Conservation (phyloP, 2,797 vertebrate species). For the Selene dorsalis region DNA sequence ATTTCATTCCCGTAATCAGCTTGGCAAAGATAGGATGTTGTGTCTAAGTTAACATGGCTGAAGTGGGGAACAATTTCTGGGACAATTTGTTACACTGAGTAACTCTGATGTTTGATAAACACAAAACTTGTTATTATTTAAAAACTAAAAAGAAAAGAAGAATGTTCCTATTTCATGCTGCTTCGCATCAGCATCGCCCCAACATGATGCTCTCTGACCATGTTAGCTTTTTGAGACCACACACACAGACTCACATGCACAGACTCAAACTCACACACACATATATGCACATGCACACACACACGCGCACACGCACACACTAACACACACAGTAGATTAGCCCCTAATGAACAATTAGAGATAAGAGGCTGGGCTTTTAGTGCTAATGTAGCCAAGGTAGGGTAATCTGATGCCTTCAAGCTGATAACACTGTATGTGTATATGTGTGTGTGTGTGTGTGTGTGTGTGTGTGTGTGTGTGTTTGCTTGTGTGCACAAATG, state of each 20-base stretch:
- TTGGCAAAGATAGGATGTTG: not conserved
- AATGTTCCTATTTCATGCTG: not conserved
- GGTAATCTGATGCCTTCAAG: constrained; percentile 76
- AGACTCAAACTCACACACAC: constrained; percentile 41
- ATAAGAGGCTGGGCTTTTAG: constrained; percentile 78
- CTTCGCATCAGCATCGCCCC: constrained; percentile 5
- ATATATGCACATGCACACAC: constrained; percentile 40
- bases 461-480: constrained; percentile 21
- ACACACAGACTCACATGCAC: constrained; percentile 42
- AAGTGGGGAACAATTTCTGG: not conserved
- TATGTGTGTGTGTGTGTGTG: constrained; percentile 13
- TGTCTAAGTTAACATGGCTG: not conserved
- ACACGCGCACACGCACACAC: constrained; percentile 36
- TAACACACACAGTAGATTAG: constrained; percentile 55
- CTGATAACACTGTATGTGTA: constrained; percentile 58
- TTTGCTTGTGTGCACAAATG: constrained; percentile 45
- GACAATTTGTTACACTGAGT: not conserved
- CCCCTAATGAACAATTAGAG: constrained; percentile 77
- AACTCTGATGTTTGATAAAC: constrained; percentile 1
- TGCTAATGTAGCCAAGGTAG: constrained; percentile 72
- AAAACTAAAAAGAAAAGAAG: not conserved
- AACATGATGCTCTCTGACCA: constrained; percentile 38
- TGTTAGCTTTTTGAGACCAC: constrained; percentile 51
- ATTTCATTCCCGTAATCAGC: not conserved
- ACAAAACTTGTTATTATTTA: not conserved